Evolutionary conservation across 2,888 invertebrate species (phyloP).

Genomic region (Drosophila eohydei): DNA sequence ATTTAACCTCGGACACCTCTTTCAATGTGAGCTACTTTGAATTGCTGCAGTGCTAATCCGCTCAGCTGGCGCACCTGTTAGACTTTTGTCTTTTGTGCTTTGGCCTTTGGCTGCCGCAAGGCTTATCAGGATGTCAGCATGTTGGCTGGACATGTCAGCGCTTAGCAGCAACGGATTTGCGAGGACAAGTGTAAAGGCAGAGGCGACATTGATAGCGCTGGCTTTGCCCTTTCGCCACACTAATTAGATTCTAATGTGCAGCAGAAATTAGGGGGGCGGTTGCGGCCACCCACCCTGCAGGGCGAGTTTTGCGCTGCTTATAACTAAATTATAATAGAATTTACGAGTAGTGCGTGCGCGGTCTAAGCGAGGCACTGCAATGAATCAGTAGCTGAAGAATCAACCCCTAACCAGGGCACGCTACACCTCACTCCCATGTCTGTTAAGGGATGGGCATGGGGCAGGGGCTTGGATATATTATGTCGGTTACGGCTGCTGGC

Average conservation of each 20-base stretch:
- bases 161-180: conserved; percentile 66
- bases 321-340: conserved; percentile 82
- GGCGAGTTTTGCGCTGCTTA: conserved; percentile 51
- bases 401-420: conserved; percentile 50
- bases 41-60: conserved; percentile 56
- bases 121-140: conserved; percentile 54
- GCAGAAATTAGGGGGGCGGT: conserved; percentile 44
- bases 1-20: conserved; percentile 62
- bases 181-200: conserved; percentile 65
- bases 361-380: conserved; percentile 54
- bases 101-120: conserved; percentile 26
- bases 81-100: conserved; percentile 52
- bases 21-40: conserved; percentile 25
- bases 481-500: conserved; percentile 64
- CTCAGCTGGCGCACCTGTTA: conserved; percentile 73
- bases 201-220: conserved; percentile 63
- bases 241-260: conserved; percentile 82
- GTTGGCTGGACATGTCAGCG: conserved; percentile 75
- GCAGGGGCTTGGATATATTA: conserved; percentile 49
- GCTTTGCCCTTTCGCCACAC: conserved; percentile 58
- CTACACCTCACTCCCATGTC: conserved; percentile 6
- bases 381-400: conserved; percentile 54
- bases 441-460: conserved; percentile 4
- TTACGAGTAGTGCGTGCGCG: conserved; percentile 59
- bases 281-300: conserved; percentile 32